Evolutionary conservation across 2,797 vertebrate species (phyloP), one percentile per base, ranked within the genome.

Genomic region (Lutra lutra): DNA sequence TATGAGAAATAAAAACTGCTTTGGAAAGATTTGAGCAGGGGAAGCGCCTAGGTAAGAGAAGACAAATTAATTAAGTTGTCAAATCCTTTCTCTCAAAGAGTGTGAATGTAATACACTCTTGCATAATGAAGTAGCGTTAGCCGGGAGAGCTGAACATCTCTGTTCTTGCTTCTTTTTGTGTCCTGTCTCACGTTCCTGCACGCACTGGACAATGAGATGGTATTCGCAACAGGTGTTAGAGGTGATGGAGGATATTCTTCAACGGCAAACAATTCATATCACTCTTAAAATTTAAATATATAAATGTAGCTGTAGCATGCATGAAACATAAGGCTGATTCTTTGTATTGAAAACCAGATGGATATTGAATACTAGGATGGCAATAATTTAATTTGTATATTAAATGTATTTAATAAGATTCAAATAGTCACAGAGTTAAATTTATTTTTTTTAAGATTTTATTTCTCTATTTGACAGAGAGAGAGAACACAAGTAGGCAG

Each of bases 31-130:
- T 20, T 93, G 38, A 91, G 66, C 38, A 8, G 58, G n/a, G 2
- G 64, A 85, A 85, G 72, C 73, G 77, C 73, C 88, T 78, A 54
- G 70, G 14, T 82, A 77, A 96, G 79, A 95, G 95, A 89, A 89
- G 80, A 86, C 77, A 84, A 78, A 84, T 56, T 83, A 94, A 89
- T 89, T 96, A 80, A 97, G 75, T 68, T 87, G 95, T 92, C 84
- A 97, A 91, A 89, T 60, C 77, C 78, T 83, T 92, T 73, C 62
- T 95, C 62, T 94, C 85, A n/a, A 75, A 91, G 87, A 82, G 66
- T 14, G 21, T 32, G 56, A 79, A 77, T 18, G 72, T 46, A 68
- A 82, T 6, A 89, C n/a, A 72, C 66, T 77, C 84, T 85, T 93
- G 86, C 23, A 72, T 91, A 85, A 86, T 2, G 1, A 40, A 82